Evolutionary conservation across 1,140 invertebrate genomes (phyloP).

Genomic region (Scaptomyza pallida): DNA sequence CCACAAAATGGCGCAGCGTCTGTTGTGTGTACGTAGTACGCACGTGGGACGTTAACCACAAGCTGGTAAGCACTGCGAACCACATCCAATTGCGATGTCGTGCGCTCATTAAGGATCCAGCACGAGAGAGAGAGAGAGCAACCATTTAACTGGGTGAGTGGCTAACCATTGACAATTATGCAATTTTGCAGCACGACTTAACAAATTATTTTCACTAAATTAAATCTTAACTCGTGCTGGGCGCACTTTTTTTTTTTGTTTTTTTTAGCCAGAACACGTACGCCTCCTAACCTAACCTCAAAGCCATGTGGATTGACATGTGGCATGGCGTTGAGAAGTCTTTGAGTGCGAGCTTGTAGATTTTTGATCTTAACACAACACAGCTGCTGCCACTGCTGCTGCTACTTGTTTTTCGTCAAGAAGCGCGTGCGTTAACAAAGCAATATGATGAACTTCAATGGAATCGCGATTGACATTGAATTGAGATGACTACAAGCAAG

Average conservation of each 20-base stretch:
- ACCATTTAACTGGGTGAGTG: constrained; percentile 17
- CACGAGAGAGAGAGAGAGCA: constrained; percentile 1
- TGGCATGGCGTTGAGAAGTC: constrained; percentile 56
- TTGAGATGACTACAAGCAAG: neutral
- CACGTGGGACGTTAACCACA: constrained; percentile 36
- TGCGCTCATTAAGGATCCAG: constrained; percentile 57
- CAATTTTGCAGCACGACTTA: constrained; percentile 77
- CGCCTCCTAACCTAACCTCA: constrained; percentile 61
- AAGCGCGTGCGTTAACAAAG: constrained; percentile 31
- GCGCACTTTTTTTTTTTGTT: constrained; percentile 60
- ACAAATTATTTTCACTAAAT: constrained; percentile 83
- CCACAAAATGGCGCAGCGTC: constrained; percentile 70
- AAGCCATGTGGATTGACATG: constrained; percentile 66
- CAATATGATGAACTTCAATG: constrained; percentile 2
- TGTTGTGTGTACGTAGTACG: constrained; percentile 38
- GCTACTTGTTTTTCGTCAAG: constrained; percentile 1
- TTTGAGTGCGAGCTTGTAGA: constrained; percentile 7
- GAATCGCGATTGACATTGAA: constrained; percentile 1
- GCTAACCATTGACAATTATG: constrained; percentile 73
- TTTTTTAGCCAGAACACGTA: constrained; percentile 37
- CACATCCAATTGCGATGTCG: constrained; percentile 25
- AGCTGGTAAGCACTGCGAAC: neutral
- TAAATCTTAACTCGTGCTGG: constrained; percentile 83
- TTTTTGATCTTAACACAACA: constrained; percentile 18
- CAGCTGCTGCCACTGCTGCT: constrained; percentile 63